Percentiles rank a stretch among this genome's conserved stretches.
Conservation (phyloP, 2,888 invertebrate species). For the Xanthostigma xanthostigma region DNA sequence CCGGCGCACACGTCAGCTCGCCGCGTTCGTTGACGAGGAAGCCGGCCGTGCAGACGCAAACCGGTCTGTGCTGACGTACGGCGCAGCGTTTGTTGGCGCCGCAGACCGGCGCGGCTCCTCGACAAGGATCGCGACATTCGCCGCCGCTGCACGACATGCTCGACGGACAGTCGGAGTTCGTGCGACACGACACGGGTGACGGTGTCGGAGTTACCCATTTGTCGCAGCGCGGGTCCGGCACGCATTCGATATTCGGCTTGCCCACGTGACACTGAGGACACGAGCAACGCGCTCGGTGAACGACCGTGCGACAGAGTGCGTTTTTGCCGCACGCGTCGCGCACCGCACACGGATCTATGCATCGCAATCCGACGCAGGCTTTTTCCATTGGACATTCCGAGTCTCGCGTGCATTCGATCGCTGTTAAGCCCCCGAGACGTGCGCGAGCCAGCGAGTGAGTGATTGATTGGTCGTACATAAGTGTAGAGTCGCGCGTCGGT, state of each 20-base stretch:
- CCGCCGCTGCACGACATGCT: conserved; percentile 56
- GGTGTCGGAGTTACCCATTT: conserved; percentile 41
- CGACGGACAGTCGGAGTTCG: conserved; percentile 56
- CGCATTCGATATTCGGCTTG: conserved; percentile 63
- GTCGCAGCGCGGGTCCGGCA: conserved; percentile 64
- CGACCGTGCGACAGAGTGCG: conserved; percentile 71
- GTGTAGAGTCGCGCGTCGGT: not conserved
- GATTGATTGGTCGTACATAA: not conserved
- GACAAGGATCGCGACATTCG: conserved; percentile 70
- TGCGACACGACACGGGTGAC: conserved; percentile 41
- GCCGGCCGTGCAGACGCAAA: conserved; percentile 79
- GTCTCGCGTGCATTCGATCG: conserved; percentile 71
- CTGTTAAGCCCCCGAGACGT: not conserved
- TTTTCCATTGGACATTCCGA: conserved; percentile 83
- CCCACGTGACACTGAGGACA: conserved; percentile 82
- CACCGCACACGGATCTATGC: conserved; percentile 79
- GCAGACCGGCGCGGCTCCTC: conserved; percentile 51
- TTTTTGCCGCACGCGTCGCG: conserved; percentile 80
- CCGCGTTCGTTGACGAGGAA: conserved; percentile 78
- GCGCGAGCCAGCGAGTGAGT: not conserved
- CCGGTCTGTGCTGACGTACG: conserved; percentile 68
- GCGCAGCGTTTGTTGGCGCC: conserved; percentile 75
- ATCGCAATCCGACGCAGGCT: conserved; percentile 81
- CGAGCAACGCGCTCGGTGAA: conserved; percentile 74
- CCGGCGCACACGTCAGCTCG: conserved; percentile 74